phyloP scores from a whole-genome alignment of 2,888 invertebrate species.

The Metalampra italica region DNA sequence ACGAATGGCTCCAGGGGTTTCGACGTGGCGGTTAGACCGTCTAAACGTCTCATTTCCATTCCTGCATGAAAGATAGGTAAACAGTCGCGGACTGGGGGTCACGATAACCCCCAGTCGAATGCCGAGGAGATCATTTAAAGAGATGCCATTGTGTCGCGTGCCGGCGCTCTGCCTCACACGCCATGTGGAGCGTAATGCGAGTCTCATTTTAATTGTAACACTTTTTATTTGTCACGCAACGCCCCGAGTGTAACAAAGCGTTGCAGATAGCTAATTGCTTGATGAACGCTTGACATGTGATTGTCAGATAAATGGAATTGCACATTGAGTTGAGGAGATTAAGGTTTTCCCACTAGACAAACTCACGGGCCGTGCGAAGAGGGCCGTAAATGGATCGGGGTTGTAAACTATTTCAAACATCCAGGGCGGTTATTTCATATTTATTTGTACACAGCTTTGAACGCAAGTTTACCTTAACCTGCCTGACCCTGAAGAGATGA shows the following conservation, averaged over 20 bases:
- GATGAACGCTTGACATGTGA: conserved; percentile 38
- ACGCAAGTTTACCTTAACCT: background rate
- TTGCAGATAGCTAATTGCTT: conserved; percentile 44
- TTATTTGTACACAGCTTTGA: background rate
- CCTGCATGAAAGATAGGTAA: conserved; percentile 25
- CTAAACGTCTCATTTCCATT: conserved; percentile 38
- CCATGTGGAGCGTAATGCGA: conserved; percentile 50
- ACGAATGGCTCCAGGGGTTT: conserved; percentile 44
- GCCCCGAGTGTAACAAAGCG: conserved; percentile 37
- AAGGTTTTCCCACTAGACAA: conserved; percentile 4
- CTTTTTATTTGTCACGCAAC: conserved; percentile 53
- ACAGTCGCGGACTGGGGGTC: conserved; percentile 16
- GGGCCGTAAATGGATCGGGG: background rate
- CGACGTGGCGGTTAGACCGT: conserved; percentile 30
- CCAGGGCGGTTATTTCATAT: no score
- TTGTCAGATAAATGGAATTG: conserved; percentile 34
- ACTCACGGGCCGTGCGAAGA: background rate
- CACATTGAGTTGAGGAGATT: conserved; percentile 8
- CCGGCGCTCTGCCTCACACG: conserved; percentile 23
- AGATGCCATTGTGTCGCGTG: conserved; percentile 52
- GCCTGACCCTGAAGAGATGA: background rate
- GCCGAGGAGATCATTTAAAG: conserved; percentile 27
- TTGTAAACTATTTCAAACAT: no score
- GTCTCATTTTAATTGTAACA: conserved; percentile 54
- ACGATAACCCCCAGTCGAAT: conserved; percentile 2